Conservation (phyloP, 2,113 vertebrate species). For the Manacus vitellinus region DNA sequence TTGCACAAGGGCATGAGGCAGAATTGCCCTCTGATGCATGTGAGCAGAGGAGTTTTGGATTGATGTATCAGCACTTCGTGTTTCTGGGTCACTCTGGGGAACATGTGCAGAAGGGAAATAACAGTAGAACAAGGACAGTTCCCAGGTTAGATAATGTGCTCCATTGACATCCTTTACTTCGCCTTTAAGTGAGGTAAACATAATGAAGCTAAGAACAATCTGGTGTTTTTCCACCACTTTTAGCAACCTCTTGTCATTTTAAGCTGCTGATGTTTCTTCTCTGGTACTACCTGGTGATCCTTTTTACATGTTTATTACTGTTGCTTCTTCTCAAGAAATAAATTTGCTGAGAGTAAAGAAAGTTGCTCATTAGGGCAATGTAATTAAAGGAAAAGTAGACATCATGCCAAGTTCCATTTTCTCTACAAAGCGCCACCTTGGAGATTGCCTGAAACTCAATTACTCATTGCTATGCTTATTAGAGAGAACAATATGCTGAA, state of each 20-base stretch:
- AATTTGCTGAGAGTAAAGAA: conserved; percentile 55
- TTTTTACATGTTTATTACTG: conserved; percentile 45
- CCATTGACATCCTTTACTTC: neutral
- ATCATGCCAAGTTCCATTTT: conserved; percentile 62
- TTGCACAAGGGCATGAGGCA: neutral
- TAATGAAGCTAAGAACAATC: neutral
- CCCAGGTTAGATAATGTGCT: neutral
- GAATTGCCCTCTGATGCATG: neutral
- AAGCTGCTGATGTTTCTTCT: neutral
- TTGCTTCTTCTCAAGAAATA: conserved; percentile 55
- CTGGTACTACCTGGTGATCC: neutral
- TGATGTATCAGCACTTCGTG: neutral
- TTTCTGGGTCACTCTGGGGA: neutral
- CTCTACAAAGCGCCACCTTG: conserved; percentile 59
- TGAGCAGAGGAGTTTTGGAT: neutral
- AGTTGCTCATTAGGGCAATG: conserved; percentile 66
- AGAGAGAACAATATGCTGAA: conserved; percentile 65
- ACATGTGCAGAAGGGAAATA: neutral
- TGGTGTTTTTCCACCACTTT: neutral
- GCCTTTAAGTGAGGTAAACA: neutral
- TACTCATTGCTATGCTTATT: conserved; percentile 70
- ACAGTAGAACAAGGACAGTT: neutral
- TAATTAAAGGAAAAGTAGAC: conserved; percentile 73
- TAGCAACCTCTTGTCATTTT: neutral
- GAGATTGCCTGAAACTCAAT: conserved; percentile 74